These are phyloP conservation scores for Fopius arisanus DNA, from an alignment of 1,140 invertebrate species.

Conservation along the genomic window DNA sequence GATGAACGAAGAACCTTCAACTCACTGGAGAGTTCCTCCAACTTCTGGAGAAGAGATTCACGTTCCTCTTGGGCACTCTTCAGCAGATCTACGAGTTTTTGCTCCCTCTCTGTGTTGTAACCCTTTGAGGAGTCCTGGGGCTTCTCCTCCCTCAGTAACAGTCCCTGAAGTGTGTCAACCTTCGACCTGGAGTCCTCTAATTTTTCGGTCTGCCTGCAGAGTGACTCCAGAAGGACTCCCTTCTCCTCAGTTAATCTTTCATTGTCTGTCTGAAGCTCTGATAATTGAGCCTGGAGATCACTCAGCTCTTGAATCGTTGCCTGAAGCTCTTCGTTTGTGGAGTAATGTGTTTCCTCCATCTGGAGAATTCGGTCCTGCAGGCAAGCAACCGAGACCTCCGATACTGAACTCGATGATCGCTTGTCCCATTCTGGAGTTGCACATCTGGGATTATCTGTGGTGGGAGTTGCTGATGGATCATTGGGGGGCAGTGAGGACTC, in stretches of 20 bases:
- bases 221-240: constrained; percentile 85
- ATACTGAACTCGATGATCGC: constrained; percentile 81
- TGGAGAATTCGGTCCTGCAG: constrained; percentile 91
- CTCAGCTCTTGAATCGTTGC: constrained; percentile 92
- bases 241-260: constrained; percentile 88
- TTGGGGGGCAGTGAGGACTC: constrained; percentile 68
- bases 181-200: constrained; percentile 82
- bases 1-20: constrained; percentile 66
- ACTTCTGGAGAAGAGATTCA: constrained; percentile 77
- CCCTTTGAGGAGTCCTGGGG: constrained; percentile 64
- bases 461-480: constrained; percentile 51
- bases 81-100: constrained; percentile 77
- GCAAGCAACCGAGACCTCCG: constrained; percentile 90
- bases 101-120: constrained; percentile 77
- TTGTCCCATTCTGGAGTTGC: constrained; percentile 87
- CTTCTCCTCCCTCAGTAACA: constrained; percentile 73
- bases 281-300: constrained; percentile 85
- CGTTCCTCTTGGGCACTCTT: constrained; percentile 83
- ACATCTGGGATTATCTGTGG: constrained; percentile 70
- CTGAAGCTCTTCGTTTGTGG: constrained; percentile 94
- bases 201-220: constrained; percentile 91
- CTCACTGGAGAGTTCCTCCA: constrained; percentile 78
- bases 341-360: constrained; percentile 70
- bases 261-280: constrained; percentile 87
- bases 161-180: constrained; percentile 76